phyloP scores from a whole-genome alignment of 2,113 vertebrate species.

The Catagonus wagneri region DNA sequence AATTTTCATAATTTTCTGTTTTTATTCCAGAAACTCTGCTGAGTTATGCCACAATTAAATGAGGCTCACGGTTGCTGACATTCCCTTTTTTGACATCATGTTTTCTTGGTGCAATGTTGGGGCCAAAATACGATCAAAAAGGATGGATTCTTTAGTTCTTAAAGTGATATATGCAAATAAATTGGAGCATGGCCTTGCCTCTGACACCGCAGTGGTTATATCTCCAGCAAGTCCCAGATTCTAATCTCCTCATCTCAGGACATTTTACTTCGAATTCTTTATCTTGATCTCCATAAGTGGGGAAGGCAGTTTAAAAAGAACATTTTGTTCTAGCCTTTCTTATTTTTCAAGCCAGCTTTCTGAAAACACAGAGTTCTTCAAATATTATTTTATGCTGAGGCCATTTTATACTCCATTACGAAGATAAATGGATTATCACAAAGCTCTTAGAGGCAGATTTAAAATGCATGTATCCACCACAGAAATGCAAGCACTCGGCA shows the following conservation, averaged over 20 bases:
- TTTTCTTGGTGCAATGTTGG: neutral
- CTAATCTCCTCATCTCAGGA: constrained; percentile 42
- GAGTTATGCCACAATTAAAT: neutral
- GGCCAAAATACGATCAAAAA: neutral
- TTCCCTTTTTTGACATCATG: neutral
- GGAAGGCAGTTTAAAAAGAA: constrained; percentile 54
- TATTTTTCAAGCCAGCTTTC: constrained; percentile 52
- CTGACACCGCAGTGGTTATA: fast-evolving
- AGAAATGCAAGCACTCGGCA: neutral
- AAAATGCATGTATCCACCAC: neutral
- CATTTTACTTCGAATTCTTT: constrained; percentile 62
- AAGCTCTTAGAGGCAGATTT: neutral
- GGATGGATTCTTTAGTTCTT: neutral
- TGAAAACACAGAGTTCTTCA: constrained; percentile 53
- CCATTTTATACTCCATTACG: constrained; percentile 23
- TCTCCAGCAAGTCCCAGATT: neutral
- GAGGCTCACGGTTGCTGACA: neutral
- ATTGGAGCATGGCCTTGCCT: neutral
- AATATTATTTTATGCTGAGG: constrained; percentile 16
- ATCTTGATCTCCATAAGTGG: neutral
- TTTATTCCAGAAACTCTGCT: neutral
- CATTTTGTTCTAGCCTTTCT: constrained; percentile 62
- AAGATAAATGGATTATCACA: constrained; percentile 24
- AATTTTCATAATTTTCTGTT: neutral
- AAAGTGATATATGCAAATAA: neutral